These are phyloP conservation scores for Nestor notabilis DNA, from an alignment of 2,113 vertebrate species.

Conservation along the genomic window DNA sequence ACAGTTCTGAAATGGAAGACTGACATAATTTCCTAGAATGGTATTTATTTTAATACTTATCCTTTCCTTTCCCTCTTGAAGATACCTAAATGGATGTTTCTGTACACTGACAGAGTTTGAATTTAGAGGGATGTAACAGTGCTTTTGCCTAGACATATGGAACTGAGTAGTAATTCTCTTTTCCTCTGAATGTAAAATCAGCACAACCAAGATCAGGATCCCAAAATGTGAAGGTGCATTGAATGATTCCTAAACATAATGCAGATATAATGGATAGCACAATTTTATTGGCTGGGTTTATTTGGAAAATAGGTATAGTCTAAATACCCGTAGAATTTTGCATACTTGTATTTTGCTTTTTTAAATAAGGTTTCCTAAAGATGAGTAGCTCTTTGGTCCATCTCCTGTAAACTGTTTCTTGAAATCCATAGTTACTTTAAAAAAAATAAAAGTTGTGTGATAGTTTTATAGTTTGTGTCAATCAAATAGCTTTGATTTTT, in stretches of 20 bases:
- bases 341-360: not conserved
- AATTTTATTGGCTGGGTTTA: not conserved
- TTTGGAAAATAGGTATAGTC: not conserved
- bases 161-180: not conserved
- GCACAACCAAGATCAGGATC: not conserved
- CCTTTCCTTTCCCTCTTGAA: not conserved
- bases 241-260: not conserved
- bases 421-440: not conserved
- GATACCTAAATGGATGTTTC: not conserved
- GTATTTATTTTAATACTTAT: not conserved
- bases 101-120: not conserved
- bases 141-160: not conserved
- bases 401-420: not conserved
- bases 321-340: not conserved
- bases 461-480: not conserved
- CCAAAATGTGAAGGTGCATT: not conserved
- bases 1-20: not conserved
- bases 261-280: not conserved
- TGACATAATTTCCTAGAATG: not conserved
- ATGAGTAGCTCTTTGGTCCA: not conserved
- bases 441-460: not conserved
- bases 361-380: not conserved
- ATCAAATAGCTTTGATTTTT: not conserved
- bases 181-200: not conserved
- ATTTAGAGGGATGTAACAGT: not conserved